Evolutionary conservation across 2,888 invertebrate genomes (phyloP).

Genomic region (Drosophila fulvimacula): DNA sequence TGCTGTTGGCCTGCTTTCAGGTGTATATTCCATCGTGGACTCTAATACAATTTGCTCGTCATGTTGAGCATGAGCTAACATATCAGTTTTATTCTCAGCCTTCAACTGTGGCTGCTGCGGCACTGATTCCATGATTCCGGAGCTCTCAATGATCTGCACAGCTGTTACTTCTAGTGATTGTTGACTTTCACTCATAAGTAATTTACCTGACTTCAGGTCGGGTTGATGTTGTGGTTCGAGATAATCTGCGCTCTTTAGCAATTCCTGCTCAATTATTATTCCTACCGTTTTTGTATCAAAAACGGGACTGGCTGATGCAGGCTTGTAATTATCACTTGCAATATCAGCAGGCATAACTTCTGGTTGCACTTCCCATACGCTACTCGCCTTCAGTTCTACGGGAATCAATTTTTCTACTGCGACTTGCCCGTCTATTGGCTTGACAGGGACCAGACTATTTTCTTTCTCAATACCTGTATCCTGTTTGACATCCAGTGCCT

Average conservation of each 20-base stretch:
- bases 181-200: slow-evolving; percentile 38
- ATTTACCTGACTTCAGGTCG: slow-evolving; percentile 31
- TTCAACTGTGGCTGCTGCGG: slow-evolving; percentile 24
- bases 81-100: slow-evolving; percentile 45
- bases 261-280: slow-evolving; percentile 54
- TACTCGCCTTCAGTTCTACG: slow-evolving; percentile 84
- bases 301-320: slow-evolving; percentile 82
- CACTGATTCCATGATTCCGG: slow-evolving; percentile 27
- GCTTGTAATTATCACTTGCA: slow-evolving; percentile 41
- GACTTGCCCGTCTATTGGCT: slow-evolving; percentile 75
- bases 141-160: slow-evolving; percentile 67
- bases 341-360: slow-evolving; percentile 84
- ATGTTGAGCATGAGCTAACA: slow-evolving; percentile 45
- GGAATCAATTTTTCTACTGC: slow-evolving; percentile 74
- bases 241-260: slow-evolving; percentile 62
- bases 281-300: slow-evolving; percentile 82
- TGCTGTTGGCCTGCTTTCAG: slow-evolving; percentile 44
- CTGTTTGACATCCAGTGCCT: slow-evolving; percentile 88
- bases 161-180: slow-evolving; percentile 70
- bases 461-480: slow-evolving; percentile 89
- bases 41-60: slow-evolving; percentile 68
- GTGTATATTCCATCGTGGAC: slow-evolving; percentile 40
- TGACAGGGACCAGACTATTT: slow-evolving; percentile 85
- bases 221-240: slow-evolving; percentile 45
- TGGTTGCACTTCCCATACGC: slow-evolving; percentile 85